Conservation (phyloP, 2,888 invertebrate species). For the Kryphioiulus occultus region DNA sequence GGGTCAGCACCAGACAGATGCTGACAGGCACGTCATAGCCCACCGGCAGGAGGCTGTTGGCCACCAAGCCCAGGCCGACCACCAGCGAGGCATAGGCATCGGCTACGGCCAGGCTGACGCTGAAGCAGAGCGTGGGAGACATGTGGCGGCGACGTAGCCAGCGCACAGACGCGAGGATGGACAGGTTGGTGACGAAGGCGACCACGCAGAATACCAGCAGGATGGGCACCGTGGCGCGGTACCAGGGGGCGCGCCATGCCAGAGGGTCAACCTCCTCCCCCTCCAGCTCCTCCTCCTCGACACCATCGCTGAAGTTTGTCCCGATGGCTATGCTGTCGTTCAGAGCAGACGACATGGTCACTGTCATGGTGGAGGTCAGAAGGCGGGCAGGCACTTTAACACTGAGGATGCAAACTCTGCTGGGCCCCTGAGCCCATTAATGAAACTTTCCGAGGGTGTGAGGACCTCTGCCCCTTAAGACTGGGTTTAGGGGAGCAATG, state of each 20-base stretch:
- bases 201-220: slow-evolving; percentile 66
- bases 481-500: too few species aligned
- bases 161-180: slow-evolving; percentile 67
- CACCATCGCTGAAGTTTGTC: too few species aligned
- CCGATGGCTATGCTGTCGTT: too few species aligned
- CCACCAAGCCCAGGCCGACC: slow-evolving; percentile 66
- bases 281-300: too few species aligned
- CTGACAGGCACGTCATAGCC: slow-evolving; percentile 59
- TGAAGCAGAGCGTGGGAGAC: slow-evolving; percentile 68
- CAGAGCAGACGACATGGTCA: too few species aligned
- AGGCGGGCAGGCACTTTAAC: too few species aligned
- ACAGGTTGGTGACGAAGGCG: slow-evolving; percentile 67
- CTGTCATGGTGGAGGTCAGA: too few species aligned
- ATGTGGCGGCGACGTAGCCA: slow-evolving; percentile 68
- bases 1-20: slow-evolving; percentile 59
- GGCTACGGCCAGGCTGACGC: slow-evolving; percentile 69
- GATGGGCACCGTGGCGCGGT: slow-evolving; percentile 56
- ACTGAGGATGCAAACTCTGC: too few species aligned
- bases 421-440: too few species aligned
- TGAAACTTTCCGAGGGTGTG: too few species aligned
- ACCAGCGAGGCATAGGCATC: slow-evolving; percentile 68
- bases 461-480: too few species aligned
- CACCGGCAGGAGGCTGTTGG: slow-evolving; percentile 67
- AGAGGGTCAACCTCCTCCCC: too few species aligned
- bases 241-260: not conserved